These are phyloP conservation scores for Chelonus formosanus DNA, from an alignment of 2,888 invertebrate genomes.

Conservation along the genomic window DNA sequence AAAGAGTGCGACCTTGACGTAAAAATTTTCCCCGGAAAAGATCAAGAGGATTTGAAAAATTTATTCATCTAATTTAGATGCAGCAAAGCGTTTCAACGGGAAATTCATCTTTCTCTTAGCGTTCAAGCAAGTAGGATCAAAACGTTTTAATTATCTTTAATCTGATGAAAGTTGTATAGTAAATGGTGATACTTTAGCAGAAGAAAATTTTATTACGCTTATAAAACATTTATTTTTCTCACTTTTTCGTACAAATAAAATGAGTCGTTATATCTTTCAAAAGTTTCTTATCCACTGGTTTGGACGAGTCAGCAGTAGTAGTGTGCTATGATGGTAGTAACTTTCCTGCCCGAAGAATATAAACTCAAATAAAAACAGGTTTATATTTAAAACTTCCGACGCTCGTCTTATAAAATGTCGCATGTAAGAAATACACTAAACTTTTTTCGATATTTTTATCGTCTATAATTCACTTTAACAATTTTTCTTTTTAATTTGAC, in stretches of 20 bases:
- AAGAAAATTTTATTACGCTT: conserved; percentile 1
- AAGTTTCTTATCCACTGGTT: conserved; percentile 13
- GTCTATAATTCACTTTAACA: no score
- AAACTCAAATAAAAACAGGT: conserved; percentile 14
- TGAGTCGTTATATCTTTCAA: conserved; percentile 5
- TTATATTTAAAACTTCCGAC: conserved; percentile 11
- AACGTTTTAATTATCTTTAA: conserved; percentile 18
- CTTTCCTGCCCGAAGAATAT: background rate
- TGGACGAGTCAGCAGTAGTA: background rate
- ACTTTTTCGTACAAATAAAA: conserved; percentile 4
- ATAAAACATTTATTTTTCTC: conserved; percentile 1
- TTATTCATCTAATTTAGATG: conserved; percentile 1
- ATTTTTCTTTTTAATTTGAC: no score
- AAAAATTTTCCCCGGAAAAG: conserved; percentile 12
- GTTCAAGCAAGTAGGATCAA: conserved; percentile 3
- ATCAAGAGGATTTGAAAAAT: no score
- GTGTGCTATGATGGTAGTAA: no score
- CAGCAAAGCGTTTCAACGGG: conserved; percentile 2
- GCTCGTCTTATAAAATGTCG: background rate
- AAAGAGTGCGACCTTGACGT: conserved; percentile 9
- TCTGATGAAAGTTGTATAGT: no score
- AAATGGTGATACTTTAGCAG: no score
- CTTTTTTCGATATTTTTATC: background rate
- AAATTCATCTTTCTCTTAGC: conserved; percentile 4
- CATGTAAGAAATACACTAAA: background rate